Evolutionary conservation across 2,797 vertebrate genomes (phyloP), one percentile per base, ranked within the genome.

Genomic region (Leucoraja ocellata): DNA sequence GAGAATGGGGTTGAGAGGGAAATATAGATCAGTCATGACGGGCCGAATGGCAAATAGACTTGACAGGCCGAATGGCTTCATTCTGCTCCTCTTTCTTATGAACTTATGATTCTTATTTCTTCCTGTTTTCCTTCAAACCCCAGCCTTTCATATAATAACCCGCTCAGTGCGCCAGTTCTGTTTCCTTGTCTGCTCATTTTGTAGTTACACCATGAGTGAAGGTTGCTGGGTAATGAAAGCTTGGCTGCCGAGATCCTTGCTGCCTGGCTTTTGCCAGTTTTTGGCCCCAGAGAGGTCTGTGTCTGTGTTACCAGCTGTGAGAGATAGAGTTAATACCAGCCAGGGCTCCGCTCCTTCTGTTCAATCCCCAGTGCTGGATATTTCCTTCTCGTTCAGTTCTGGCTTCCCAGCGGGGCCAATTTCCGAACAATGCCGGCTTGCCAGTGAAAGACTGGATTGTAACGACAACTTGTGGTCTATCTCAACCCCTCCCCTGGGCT

Each of bases 381-480:
- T 93, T 93, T 94, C 93, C 91, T 93, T 93, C 91, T 58, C 93
- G 93, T 77, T 78, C 81, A 90, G 90, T 61, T 84, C 93, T 94
- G 93, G 93, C 94, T 94, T 94, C 94, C 68, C 65, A 81, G 78
- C 93, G 93, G 93, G 93, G 77, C 36, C 71, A 21, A 46, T 74
- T 46, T 58, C 76, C 36, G 36, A 92, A 92, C 71, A 13, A 25
- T 13, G 23, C 54, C 21, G 71, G 90, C 46, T 73, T 92, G 90
- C 90, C 71, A 76, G 71, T 54, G 71, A 76, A 18, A 32, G 71
- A 92, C 68, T 74, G 90, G 65, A 76, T 74, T 74, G 25, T 28
- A 46, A 76, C 4, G 90, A 92, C 90, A 74, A 76, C 68, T 92
- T 92, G 90, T 76, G 90, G 90, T 92, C 90, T 92, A 76, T 92